Conservation (phyloP, 1,140 invertebrate genomes). For the Panagrolaimus sp. region DNA sequence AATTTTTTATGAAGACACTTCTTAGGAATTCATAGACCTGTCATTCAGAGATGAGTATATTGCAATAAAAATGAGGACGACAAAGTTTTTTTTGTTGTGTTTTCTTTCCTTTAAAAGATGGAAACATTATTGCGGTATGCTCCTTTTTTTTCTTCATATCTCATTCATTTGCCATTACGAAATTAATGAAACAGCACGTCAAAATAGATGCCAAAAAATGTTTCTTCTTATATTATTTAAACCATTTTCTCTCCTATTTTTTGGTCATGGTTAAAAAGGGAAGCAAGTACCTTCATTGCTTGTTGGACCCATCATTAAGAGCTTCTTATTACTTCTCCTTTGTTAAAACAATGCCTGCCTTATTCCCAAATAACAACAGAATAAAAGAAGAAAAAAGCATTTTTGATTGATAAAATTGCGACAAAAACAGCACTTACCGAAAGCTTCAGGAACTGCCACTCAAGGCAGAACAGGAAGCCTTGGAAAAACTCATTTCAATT, state of each 20-base stretch:
- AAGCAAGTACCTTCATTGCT: no score
- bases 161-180: not conserved
- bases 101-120: not conserved
- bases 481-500: slow-evolving; percentile 15
- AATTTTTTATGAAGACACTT: not conserved
- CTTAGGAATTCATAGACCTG: slow-evolving; percentile 12
- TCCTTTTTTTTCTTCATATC: no score
- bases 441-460: slow-evolving; percentile 14
- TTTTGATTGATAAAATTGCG: slow-evolving; percentile 14
- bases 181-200: slow-evolving; percentile 14
- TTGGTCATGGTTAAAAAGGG: no score
- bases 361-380: not conserved
- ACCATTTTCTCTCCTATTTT: no score
- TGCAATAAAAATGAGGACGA: not conserved
- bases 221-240: no score
- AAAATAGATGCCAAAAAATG: not conserved
- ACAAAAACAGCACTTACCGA: slow-evolving; percentile 1
- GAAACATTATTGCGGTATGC: not conserved
- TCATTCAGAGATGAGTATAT: slow-evolving; percentile 13
- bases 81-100: not conserved
- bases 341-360: slow-evolving; percentile 8
- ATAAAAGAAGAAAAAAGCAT: no score
- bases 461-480: not conserved
- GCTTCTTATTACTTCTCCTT: not conserved
- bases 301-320: not conserved